phyloP scores from a whole-genome alignment of 30 jellyfish, hydroid and myxozoan genomes.

The Nemopilema nomurai region DNA sequence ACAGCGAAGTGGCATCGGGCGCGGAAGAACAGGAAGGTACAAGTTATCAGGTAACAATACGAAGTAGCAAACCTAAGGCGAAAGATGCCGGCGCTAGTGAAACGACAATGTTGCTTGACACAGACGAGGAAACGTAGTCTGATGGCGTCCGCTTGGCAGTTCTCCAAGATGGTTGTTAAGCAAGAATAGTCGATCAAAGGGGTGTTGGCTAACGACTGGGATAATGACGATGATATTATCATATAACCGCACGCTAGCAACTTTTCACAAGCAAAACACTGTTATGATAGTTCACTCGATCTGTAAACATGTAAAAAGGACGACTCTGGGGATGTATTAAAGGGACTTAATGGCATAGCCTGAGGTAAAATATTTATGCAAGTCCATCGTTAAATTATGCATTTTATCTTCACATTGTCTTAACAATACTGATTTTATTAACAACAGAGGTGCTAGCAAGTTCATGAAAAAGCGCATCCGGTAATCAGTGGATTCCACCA shows the following conservation, averaged over 20 bases:
- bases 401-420: too few species aligned
- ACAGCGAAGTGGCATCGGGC: conserved; percentile 52
- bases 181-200: not conserved
- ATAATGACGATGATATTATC: too few species aligned
- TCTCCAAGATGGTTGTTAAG: not conserved
- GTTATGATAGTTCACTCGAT: not conserved
- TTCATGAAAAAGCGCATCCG: too few species aligned
- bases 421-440: too few species aligned
- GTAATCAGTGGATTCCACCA: too few species aligned
- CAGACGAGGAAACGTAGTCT: conserved; percentile 51
- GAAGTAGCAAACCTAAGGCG: conserved; percentile 41
- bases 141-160: not conserved
- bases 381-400: not conserved
- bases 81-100: conserved; percentile 49
- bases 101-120: conserved; percentile 52
- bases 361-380: not conserved
- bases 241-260: too few species aligned
- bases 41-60: conserved; percentile 84
- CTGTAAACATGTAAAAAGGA: not conserved
- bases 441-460: too few species aligned
- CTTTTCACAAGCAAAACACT: not conserved
- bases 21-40: conserved; percentile 71
- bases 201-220: too few species aligned
- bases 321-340: not conserved
- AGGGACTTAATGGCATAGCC: not conserved